A percentile compares a stretch with the other conserved stretches of the same genome.
Evolutionary conservation across 2,113 vertebrate genomes (phyloP).

Genomic region (Sylvilagus bachmani): DNA sequence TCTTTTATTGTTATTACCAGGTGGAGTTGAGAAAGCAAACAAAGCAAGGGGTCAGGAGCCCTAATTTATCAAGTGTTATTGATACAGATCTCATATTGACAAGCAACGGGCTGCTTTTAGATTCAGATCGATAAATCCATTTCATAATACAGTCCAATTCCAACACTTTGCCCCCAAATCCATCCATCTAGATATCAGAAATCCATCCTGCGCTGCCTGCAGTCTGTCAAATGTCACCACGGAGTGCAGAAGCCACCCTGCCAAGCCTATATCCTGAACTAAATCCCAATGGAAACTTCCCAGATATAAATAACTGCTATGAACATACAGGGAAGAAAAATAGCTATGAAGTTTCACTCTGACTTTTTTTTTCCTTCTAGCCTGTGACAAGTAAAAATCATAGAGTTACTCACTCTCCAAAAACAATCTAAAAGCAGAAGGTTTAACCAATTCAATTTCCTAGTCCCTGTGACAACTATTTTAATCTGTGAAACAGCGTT

Average conservation of each 20-base stretch:
- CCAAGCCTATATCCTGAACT: slow-evolving; percentile 83
- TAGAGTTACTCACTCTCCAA: slow-evolving; percentile 62
- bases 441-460: slow-evolving; percentile 72
- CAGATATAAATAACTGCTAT: slow-evolving; percentile 84
- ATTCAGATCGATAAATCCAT: slow-evolving; percentile 81
- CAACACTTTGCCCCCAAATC: slow-evolving; percentile 63
- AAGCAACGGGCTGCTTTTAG: slow-evolving; percentile 60
- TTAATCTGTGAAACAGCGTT: slow-evolving; percentile 50
- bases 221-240: slow-evolving; percentile 75
- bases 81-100: slow-evolving; percentile 68
- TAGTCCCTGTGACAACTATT: slow-evolving; percentile 46
- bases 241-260: slow-evolving; percentile 67
- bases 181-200: slow-evolving; percentile 74
- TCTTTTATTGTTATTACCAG: slow-evolving; percentile 78
- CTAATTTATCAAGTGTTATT: slow-evolving; percentile 72
- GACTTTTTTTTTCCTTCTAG: slow-evolving; percentile 46
- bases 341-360: slow-evolving; percentile 72
- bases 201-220: slow-evolving; percentile 77
- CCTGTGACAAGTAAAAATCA: slow-evolving; percentile 76
- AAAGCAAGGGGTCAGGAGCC: slow-evolving; percentile 59
- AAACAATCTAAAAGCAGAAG: slow-evolving; percentile 72
- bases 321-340: slow-evolving; percentile 81
- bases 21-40: slow-evolving; percentile 71
- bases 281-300: slow-evolving; percentile 83
- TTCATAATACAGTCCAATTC: slow-evolving; percentile 77